These are phyloP conservation scores for Brenthis daphne DNA, from an alignment of 2,888 invertebrate species.

Conservation along the genomic window DNA sequence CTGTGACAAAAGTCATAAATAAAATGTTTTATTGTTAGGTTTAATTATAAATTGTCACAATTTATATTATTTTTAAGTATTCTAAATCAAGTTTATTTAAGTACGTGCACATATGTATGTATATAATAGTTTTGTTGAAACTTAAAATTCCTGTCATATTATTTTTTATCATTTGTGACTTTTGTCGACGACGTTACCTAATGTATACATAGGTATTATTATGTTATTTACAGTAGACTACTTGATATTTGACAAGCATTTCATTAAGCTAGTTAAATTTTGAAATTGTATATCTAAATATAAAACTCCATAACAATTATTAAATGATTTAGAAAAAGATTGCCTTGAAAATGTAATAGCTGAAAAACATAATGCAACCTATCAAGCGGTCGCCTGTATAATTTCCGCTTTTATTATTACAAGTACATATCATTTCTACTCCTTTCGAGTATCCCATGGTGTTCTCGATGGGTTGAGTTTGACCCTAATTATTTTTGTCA, in stretches of 20 bases:
- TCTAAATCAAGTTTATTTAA: not conserved
- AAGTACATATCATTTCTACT: slow-evolving; percentile 17
- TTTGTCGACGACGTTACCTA: slow-evolving; percentile 25
- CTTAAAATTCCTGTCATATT: not conserved
- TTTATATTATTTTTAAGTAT: not conserved
- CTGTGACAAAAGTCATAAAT: not conserved
- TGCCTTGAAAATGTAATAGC: not conserved
- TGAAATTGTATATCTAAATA: no score
- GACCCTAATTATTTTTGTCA: slow-evolving; percentile 19
- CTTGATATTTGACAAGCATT: slow-evolving; percentile 10
- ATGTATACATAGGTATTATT: slow-evolving; percentile 27
- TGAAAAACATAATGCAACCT: not conserved
- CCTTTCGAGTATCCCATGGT: slow-evolving; percentile 27
- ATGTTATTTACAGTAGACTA: slow-evolving; percentile 32
- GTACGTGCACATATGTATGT: not conserved
- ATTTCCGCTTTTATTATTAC: slow-evolving; percentile 16
- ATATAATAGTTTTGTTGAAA: not conserved
- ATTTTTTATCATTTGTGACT: slow-evolving; percentile 10
- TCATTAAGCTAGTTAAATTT: not conserved
- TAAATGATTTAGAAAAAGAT: no score
- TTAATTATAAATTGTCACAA: not conserved
- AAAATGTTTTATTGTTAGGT: not conserved
- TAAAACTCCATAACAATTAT: no score
- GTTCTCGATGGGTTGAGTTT: slow-evolving; percentile 26
- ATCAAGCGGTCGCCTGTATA: slow-evolving; percentile 27